Conservation (phyloP, 1,140 invertebrate species). For the Fopius arisanus region DNA sequence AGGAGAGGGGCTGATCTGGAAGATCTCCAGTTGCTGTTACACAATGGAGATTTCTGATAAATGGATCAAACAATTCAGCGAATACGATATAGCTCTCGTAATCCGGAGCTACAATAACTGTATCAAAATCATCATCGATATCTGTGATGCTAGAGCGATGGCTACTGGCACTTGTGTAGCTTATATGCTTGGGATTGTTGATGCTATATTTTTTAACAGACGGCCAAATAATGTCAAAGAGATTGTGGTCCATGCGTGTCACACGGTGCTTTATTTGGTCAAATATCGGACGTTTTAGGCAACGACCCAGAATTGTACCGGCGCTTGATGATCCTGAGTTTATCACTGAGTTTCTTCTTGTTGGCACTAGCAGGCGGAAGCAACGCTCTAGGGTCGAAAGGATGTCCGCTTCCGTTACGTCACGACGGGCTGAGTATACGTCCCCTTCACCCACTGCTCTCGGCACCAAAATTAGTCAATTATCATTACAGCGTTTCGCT, state of each 20-base stretch:
- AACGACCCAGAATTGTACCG: slow-evolving; percentile 70
- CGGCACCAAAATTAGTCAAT: slow-evolving; percentile 22
- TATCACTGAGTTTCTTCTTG: slow-evolving; percentile 67
- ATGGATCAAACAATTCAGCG: slow-evolving; percentile 76
- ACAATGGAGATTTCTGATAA: slow-evolving; percentile 82
- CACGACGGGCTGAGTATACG: slow-evolving; percentile 73
- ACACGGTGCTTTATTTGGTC: slow-evolving; percentile 74
- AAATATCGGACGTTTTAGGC: slow-evolving; percentile 73
- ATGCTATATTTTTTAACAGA: slow-evolving; percentile 76
- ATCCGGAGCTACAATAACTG: slow-evolving; percentile 78
- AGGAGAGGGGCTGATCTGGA: slow-evolving; percentile 68
- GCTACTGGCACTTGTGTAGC: slow-evolving; percentile 42
- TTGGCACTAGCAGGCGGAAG: slow-evolving; percentile 72
- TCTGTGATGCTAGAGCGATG: slow-evolving; percentile 26
- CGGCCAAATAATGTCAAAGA: slow-evolving; percentile 84
- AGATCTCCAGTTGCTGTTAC: slow-evolving; percentile 72
- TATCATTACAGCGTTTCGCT: too few relatives aligned
- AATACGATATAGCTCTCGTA: slow-evolving; percentile 84
- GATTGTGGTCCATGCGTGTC: slow-evolving; percentile 79
- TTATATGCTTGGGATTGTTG: slow-evolving; percentile 51
- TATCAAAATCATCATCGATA: slow-evolving; percentile 71
- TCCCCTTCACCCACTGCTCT: slow-evolving; percentile 71
- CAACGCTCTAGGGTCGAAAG: slow-evolving; percentile 76
- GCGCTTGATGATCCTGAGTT: slow-evolving; percentile 66
- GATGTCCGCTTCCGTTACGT: slow-evolving; percentile 73